Evolutionary conservation across 2,797 vertebrate genomes (phyloP), one percentile per base, ranked within the genome.

Genomic region (Parauchenoglanis ngamensis): DNA sequence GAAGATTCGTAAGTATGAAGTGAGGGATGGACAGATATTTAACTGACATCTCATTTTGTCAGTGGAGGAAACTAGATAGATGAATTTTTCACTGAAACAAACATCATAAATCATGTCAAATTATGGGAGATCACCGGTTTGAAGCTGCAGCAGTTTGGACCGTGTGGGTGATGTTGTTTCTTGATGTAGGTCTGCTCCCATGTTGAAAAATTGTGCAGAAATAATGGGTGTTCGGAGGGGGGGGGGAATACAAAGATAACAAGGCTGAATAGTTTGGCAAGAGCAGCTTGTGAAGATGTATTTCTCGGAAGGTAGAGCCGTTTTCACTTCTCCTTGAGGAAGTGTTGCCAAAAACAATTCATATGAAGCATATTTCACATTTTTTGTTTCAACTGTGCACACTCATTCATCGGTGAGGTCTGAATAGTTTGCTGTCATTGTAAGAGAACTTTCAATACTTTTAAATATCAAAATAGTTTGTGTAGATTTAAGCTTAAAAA

Each of bases 261-360:
- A 70, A 92, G 89, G 88, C 70, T 46, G 89, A 89, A 88, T 88
- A 78, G 89, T 92, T 91, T 91, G 91, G 90, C 91, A 79, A 67
- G 25, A 68, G 19, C 78, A 28, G 78, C 72, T 65, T 49, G 86
- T 87, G 86, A 87, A 87, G 79, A 90, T 84, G 84, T 88, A 87
- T 90, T 91, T 89, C 90, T 89, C 82, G 61, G 89, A 91, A 90
- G 94, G 92, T 92, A 94, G 94, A 94, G 92, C 89, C 91, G 94
- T 95, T 95, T 95, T 94, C 94, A 94, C 93, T 91, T 94, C 85
- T 40, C 90, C 78, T 80, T 86, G 90, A 92, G 92, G 88, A 90
- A 87, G 90, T 49, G 72, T 85, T 88, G 92, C 94, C 90, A 91
- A 92, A 89, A 93, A 90, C 90, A 91, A 91, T 90, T 88, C 86